These are phyloP conservation scores for Sphaerophoria rueppellii DNA, from an alignment of 2,888 invertebrate genomes.

Conservation along the genomic window DNA sequence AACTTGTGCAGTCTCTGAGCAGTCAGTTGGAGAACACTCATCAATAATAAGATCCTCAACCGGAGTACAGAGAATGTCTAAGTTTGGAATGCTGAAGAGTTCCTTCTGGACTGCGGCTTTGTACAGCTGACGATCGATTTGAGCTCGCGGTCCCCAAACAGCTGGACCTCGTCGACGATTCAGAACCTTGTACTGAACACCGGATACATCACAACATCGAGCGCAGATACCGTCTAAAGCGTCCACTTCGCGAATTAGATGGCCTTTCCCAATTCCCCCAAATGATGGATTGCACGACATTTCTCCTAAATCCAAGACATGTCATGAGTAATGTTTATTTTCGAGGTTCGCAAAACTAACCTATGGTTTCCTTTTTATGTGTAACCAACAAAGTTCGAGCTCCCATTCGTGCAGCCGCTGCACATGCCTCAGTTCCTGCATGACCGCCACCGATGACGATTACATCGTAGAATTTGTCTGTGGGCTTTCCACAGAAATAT, in stretches of 20 bases:
- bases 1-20: constrained; percentile 45
- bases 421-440: constrained; percentile 94
- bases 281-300: constrained; percentile 98
- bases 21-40: constrained; percentile 41
- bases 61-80: constrained; percentile 86
- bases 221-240: constrained; percentile 93
- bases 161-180: constrained; percentile 93
- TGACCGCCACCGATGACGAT: constrained; percentile 95
- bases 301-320: constrained; percentile 85
- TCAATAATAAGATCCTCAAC: constrained; percentile 90
- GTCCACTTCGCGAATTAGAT: constrained; percentile 93
- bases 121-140: constrained; percentile 92
- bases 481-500: constrained; percentile 41
- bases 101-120: constrained; percentile 89
- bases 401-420: constrained; percentile 92
- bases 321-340: neutral
- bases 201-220: constrained; percentile 90
- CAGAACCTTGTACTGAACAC: constrained; percentile 91
- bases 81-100: constrained; percentile 85
- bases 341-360: constrained; percentile 80
- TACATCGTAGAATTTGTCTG: constrained; percentile 84
- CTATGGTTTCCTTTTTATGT: constrained; percentile 92
- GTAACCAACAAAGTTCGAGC: constrained; percentile 90
- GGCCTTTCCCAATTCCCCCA: constrained; percentile 96
- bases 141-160: constrained; percentile 94